Evolutionary conservation across 2,797 vertebrate genomes (phyloP), one percentile per base, ranked within the genome.

Genomic region (Florisuga fusca): DNA sequence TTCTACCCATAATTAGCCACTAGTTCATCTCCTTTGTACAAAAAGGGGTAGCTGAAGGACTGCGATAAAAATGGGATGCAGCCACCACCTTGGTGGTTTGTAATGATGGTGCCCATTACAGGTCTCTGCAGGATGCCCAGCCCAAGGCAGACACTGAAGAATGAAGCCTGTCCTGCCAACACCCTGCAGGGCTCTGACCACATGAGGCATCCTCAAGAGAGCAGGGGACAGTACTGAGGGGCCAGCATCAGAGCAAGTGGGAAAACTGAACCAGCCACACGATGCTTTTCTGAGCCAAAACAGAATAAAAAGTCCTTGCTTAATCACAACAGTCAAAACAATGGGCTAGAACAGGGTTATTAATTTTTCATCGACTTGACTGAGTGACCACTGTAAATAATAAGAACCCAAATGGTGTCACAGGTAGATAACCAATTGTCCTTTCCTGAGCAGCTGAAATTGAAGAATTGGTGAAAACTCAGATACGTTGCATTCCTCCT

Each of bases 351-450:
- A 78, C 29, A 61, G n/a, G 51, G 27, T 20, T 67, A 33, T 54
- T 81, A 73, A 68, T 81, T 78, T 78, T 51, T 59, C 62, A 31
- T 51, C 51, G 21, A 81, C 66, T 88, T 84, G 75, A 69, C 46
- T 43, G 45, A 63, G 50, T 1, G 2, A 61, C 53, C 55, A n/a
- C 41, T 36, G 46, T 74, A 82, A 82, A 74, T 61, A 89, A 72
- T 2, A 75, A 19, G 38, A 74, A 89, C 23, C 27, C 51, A 86
- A 33, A 22, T 38, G 38, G 36, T 71, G n/a, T 26, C 86, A 36
- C 57, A 26, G 10, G 29, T n/a, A 89, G 61, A 54, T 59, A 82
- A 82, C 48, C 45, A 50, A 10, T 68, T 73, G 45, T 18, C 33
- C 81, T 46, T 51, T 51, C n/a, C 48, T 68, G 43, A 74, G 51